These are phyloP conservation scores for Onthophagus sagittarius DNA, from an alignment of 2,888 invertebrate species.

Conservation along the genomic window DNA sequence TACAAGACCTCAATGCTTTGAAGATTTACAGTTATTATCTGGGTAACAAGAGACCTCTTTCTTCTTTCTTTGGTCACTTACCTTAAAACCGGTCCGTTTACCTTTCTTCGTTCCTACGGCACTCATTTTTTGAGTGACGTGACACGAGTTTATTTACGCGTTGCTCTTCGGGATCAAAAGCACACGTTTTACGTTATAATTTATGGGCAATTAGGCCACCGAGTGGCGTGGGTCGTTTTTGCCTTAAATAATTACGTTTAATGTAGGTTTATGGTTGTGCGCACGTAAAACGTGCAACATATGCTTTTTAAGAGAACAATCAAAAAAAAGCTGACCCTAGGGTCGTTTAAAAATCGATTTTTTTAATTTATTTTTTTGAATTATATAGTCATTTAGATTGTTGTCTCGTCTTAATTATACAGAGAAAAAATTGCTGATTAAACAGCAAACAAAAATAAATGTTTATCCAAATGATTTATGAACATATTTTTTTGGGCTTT, in stretches of 20 bases:
- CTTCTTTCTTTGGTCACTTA: neutral
- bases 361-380: too few relatives aligned
- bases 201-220: constrained; percentile 44
- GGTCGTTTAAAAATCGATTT: too few relatives aligned
- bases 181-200: constrained; percentile 45
- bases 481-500: neutral
- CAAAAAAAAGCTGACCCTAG: too few relatives aligned
- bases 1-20: too few relatives aligned
- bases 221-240: constrained; percentile 37
- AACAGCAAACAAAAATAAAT: neutral
- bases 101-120: constrained; percentile 30
- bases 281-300: neutral
- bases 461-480: neutral
- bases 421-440: neutral
- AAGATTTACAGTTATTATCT: constrained; percentile 42
- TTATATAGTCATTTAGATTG: too few relatives aligned
- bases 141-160: constrained; percentile 41
- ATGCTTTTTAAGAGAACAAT: too few relatives aligned
- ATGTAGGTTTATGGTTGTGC: constrained; percentile 34
- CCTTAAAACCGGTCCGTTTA: constrained; percentile 37
- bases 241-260: constrained; percentile 42
- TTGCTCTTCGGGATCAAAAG: constrained; percentile 43
- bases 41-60: constrained; percentile 35
- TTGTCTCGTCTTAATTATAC: neutral
- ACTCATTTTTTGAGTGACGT: constrained; percentile 37